These are phyloP conservation scores for Zhuqinia jingwanae DNA, from an alignment of 2,888 invertebrate species.

Conservation along the genomic window DNA sequence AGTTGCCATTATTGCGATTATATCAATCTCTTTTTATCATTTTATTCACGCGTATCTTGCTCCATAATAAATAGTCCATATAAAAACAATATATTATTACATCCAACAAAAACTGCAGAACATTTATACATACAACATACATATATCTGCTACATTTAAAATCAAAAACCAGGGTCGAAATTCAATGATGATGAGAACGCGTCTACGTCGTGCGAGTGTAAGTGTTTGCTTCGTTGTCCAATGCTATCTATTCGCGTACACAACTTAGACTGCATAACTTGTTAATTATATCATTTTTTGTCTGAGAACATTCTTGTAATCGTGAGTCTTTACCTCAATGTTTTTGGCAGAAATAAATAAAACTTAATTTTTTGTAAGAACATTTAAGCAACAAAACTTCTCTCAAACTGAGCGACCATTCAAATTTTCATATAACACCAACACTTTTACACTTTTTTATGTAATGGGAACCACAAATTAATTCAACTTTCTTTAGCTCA, in stretches of 20 bases:
- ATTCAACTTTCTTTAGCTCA: no score
- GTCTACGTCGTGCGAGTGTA: conserved; percentile 41
- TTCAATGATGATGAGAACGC: conserved; percentile 54
- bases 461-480: no score
- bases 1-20: no score
- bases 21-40: no score
- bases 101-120: conserved; percentile 27
- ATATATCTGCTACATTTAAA: conserved; percentile 26
- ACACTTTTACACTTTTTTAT: no score
- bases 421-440: no score
- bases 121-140: no score
- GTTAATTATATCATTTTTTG: conserved; percentile 64
- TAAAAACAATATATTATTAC: conserved; percentile 38
- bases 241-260: conserved; percentile 54
- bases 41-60: conserved; percentile 81
- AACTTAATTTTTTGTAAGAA: conserved; percentile 69
- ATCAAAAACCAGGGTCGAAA: conserved; percentile 69
- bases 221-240: conserved; percentile 43
- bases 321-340: conserved; percentile 67
- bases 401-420: background rate
- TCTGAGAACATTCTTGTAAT: conserved; percentile 67
- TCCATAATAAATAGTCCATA: conserved; percentile 71
- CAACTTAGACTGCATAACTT: conserved; percentile 62
- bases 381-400: conserved; percentile 26
- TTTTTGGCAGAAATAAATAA: conserved; percentile 59